These are phyloP conservation scores for Triplophysa bombifrons DNA, from an alignment of 2,797 vertebrate genomes.

Conservation along the genomic window DNA sequence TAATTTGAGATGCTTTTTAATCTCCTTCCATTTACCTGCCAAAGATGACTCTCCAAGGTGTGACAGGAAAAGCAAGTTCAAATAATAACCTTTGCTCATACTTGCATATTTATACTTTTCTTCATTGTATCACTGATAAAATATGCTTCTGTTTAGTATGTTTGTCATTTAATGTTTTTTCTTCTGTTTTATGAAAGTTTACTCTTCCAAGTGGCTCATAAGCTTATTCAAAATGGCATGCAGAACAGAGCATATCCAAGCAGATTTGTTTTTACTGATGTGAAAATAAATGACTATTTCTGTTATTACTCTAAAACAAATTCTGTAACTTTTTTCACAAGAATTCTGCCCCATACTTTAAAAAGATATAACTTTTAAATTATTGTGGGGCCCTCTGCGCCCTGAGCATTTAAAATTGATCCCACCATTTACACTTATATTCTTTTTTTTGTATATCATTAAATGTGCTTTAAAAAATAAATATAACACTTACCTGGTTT, in stretches of 20 bases:
- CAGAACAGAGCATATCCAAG: not conserved
- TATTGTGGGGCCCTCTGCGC: not conserved
- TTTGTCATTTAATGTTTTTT: no score
- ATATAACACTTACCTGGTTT: constrained; percentile 61
- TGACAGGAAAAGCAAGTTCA: not conserved
- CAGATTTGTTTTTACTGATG: not conserved
- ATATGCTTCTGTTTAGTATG: not conserved
- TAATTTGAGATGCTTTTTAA: not conserved
- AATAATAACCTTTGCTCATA: constrained; percentile 35
- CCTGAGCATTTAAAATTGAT: not conserved
- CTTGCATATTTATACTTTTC: not conserved
- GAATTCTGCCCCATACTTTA: not conserved
- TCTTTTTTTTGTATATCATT: not conserved
- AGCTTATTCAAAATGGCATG: not conserved
- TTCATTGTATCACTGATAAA: not conserved
- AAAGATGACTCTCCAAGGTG: constrained; percentile 6
- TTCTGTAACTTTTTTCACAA: no score
- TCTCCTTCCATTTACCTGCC: not conserved
- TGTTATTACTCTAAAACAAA: no score
- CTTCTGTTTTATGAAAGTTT: not conserved
- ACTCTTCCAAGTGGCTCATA: not conserved
- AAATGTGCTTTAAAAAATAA: not conserved
- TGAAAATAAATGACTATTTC: not conserved
- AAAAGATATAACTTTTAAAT: no score
- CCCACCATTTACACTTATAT: not conserved